Base-by-base conservation (phyloP, 1,140 invertebrate species). In the Dendroctonus ponderosae region DNA sequence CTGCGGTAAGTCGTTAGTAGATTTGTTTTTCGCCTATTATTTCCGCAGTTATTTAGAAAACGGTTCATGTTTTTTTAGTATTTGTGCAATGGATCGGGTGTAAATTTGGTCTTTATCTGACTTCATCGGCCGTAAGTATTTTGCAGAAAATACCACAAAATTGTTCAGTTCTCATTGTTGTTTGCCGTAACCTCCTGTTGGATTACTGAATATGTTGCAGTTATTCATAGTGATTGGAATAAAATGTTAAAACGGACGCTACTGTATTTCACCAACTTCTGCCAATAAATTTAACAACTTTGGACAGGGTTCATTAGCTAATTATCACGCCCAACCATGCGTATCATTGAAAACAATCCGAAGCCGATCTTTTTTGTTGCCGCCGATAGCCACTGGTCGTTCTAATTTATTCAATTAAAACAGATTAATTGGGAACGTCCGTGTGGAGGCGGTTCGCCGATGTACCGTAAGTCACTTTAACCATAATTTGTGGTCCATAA, bases 331-430 rank as follows among this genome's bases (percentile, higher is more conserved):
- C 49, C 38, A 26, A 39, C 49, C 48, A 62, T 51, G 37, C 59
- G 59, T 62, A 51, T 62, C 59, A 62, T 62, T 14, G 59, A 50
- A 50, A 62, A 62, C 59, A 62, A 62, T 62, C 59, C 52, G 49
- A 40, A 49, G 46, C 48, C 42, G 39, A 62, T 37, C 39, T 62
- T 62, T 56, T 62, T 62, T 62, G 49, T 40, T 48, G 49, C 12
- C n/a, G 39, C 38, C 48, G 59, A 41, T 62, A 11, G 59, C 53
- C 43, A 46, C 43, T 50, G 26, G 11, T 57, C 39, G 38, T 9
- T 41, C 59, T 52, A 62, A 62, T 62, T 62, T 62, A 62, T 62
- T 62, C 49, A 62, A 52, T 62, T 62, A 62, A 39, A 40, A 40
- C 48, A 11, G 40, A 62, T 62, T 62, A 62, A 62, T 62, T 62